A percentile compares a stretch with the other conserved stretches of the same genome.
Conservation (phyloP, 2,113 vertebrate genomes). For the Saccopteryx leptura region DNA sequence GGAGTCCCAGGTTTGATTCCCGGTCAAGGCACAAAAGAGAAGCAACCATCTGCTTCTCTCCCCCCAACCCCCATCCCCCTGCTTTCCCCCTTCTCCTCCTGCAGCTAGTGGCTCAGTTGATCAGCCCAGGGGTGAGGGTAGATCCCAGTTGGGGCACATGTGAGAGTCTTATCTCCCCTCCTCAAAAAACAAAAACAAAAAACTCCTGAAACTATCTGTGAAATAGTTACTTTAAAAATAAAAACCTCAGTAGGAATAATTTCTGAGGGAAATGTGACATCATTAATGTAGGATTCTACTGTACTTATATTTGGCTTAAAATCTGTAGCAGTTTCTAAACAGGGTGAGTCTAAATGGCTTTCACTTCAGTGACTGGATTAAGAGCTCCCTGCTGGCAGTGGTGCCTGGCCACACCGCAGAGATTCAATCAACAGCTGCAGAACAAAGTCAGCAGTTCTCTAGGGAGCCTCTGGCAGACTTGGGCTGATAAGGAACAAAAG, state of each 20-base stretch:
- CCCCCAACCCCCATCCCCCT: too few species aligned
- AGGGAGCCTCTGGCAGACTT: background rate
- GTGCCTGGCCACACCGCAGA: background rate
- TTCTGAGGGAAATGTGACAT: background rate
- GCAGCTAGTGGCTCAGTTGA: too few species aligned
- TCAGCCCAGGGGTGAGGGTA: too few species aligned
- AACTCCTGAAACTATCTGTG: background rate
- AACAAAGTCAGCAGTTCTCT: background rate
- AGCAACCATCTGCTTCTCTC: too few species aligned
- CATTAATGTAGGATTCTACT: background rate
- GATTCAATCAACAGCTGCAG: background rate
- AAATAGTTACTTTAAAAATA: background rate
- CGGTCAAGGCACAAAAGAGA: too few species aligned
- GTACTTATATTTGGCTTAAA: background rate
- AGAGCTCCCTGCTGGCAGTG: background rate
- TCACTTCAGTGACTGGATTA: background rate
- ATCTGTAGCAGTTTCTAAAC: background rate
- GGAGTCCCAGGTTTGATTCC: too few species aligned
- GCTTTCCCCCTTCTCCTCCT: too few species aligned
- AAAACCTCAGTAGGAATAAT: background rate
- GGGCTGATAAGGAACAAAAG: background rate
- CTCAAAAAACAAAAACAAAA: too few species aligned
- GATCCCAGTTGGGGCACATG: too few species aligned
- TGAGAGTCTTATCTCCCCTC: too few species aligned
- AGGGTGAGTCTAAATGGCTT: background rate